Base-by-base conservation (phyloP, 23 tunicate genomes). In the Styela plicata region DNA sequence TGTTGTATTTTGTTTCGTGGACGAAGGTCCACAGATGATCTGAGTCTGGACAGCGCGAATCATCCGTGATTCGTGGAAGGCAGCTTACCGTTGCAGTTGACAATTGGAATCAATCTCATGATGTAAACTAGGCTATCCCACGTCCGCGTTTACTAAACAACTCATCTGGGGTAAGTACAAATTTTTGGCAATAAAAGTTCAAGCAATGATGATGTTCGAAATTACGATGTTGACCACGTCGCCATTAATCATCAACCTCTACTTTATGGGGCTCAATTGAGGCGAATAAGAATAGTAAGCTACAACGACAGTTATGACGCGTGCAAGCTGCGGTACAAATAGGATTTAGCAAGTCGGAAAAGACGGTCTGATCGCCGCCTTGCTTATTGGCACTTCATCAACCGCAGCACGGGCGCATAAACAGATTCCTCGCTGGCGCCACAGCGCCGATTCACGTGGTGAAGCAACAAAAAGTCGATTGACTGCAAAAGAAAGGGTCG, bases 381-480 rank as follows among this genome's bases (percentile, higher is more conserved):
- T 44, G 57, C 57, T 44, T 13, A 44, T 44, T 44, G 7, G 57
- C 57, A 44, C 57, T 44, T 44, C 57, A 44, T 44, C 7, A 44
- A 44, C 57, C 57, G 57, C 57, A 44, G 57, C 57, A 44, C 57
- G 57, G 57, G 57, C 57, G 57, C 57, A 44, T 44, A 44, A 44
- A 44, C 57, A 44, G 57, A 44, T 44, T 44, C 57, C 57, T 44
- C 57, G 57, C 57, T 44, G 57, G 57, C 57, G 57, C 57, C 57
- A 44, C 7, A 44, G 57, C 57, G 57, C 57, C 13, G 57, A 5
- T 44, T 44, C 57, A 44, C 57, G 57, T 44, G 57, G 57, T 13
- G 57, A 44, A 13, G 57, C 13, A 44, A n/a, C n/a, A n/a, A n/a
- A n/a, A 44, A 44, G 57, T 44, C 57, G 57, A 44, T 44, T 44